Evolutionary conservation across 2,113 vertebrate species (phyloP), one percentile per base, ranked within the genome.

Genomic region (Vidua chalybeata): DNA sequence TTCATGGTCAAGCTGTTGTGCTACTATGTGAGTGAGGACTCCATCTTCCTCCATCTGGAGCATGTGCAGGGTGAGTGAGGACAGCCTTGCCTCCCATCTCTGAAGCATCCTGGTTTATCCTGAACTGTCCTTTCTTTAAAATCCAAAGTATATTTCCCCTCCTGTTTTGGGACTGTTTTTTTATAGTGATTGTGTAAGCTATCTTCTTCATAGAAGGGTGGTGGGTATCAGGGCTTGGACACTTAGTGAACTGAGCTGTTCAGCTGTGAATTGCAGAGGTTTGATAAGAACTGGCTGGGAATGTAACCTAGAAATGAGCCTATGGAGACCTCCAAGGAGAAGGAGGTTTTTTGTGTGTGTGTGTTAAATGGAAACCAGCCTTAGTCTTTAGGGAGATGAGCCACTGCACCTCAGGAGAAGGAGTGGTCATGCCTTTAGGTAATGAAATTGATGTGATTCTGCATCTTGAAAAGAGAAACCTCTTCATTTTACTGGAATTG

Each of bases 11-110:
- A 98, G 97, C 95, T 99, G 93, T 96, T 99, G 66, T 97, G 98
- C 87, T 99, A 99, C 93, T 99, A 98, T 1, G 97, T 99, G 96
- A 99, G 98, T 2, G 99, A 99, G 88, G 99, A 99, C 80, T 98
- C 98, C 9, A 98, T 99, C 96, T 99, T 99, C 92, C 98, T 99
- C 73, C 99, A 99, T 93, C 98, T 99, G 93, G 99, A 99, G 81
- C 98, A 99, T 0, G 97, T 99, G 77, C 98, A 98, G 98, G 99
- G 99, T 99, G 96, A 98, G 98, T 92, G 54, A 37, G 27, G 64
- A 27, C 54, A 55, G 39, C 24, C 28, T 41, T 35, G 13, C 45
- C n/a, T 82, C 12, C 59, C 6, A 5, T 84, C 59, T 30, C 4
- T 84, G 66, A 67, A 68, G 31, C 72, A 43, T 45, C 45, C 52